Base-by-base conservation (phyloP, 2,113 vertebrate genomes). In the Terrapene triunguis region DNA sequence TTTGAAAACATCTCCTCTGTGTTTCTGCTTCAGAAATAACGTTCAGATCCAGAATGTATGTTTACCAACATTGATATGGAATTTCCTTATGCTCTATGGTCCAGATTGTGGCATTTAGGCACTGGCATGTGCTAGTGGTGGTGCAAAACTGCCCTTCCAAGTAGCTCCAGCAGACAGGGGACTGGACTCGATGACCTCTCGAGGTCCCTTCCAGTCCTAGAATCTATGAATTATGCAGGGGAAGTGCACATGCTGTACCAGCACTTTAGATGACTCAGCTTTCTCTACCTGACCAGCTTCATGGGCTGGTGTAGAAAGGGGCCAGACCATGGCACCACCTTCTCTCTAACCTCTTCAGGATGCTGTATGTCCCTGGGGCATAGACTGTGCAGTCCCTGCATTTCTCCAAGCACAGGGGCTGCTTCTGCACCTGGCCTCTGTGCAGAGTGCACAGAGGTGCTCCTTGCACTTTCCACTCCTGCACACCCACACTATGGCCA, bases 1-100 rank as follows among this genome's bases (percentile, higher is more conserved):
- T 74, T 38, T 62, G 10, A 93, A 82, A 84, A 32, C 55, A 88
- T n/a, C n/a, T 79, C 82, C 89, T 53, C 95, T 94, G 90, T 95
- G 93, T 85, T 97, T 90, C 94, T 94, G 90, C 85, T 96, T 96
- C 13, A 89, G 85, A 78, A 87, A 89, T 87, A 87, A 91, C 21
- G 82, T 72, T 76, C 93, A 80, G 22, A 89, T 5, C 48, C n/a
- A 81, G 50, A 94, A 72, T 0, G 0, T 35, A 84, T 8, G 38
- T 91, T 65, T 82, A 81, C 2, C 38, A 44, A 3, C 78, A 57
- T 4, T 88, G 21, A 74, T 10, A 80, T 0, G 8, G 62, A 82
- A 50, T 82, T 84, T 85, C 38, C 69, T 89, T 87, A 54, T 10
- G 59, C 57, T 88, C 93, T 51, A 89, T 6, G 27, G 54, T 42